Evolutionary conservation across 1,140 invertebrate genomes (phyloP), one percentile per base, ranked within the genome.

Genomic region (Drosophila ironensis): DNA sequence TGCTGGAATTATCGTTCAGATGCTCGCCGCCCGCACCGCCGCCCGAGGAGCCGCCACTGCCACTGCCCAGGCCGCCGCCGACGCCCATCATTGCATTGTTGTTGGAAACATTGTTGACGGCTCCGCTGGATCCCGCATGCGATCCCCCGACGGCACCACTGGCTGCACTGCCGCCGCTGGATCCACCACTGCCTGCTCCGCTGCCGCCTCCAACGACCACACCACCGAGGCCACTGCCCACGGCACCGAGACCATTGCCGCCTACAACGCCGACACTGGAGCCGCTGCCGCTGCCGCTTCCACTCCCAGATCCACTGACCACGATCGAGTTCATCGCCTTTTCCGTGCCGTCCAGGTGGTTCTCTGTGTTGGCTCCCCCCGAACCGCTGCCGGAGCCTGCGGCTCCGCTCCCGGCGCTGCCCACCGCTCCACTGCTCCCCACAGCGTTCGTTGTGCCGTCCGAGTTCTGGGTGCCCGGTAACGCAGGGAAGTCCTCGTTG

Each of bases 401-500:
- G 14, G 61, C 54, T 16, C 66, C 77, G 35, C 57, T 53, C 28
- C 69, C 68, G 48, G 33, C 33, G 33, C 33, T 16, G 7, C 33
- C 33, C 14, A 14, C 33, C 7, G 12, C 12, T 2, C 66, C 64
- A 40, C 48, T 20, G 28, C 52, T 72, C 33, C 82, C 74, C 51
- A 82, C 76, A 37, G 86, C 61, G 42, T 86, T 89, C 87, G 93
- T 93, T 77, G 93, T 93, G 68, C 92, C 91, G 51, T 90, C 89
- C 33, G 87, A 88, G 59, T 88, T 88, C 54, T 90, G 88, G 75
- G 92, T 95, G 90, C 94, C 94, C 57, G 94, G 98, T 91, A 99
- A 92, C 88, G 98, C 98, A 68, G 98, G 98, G 92, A 99, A 99
- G 91, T 99, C 98, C 92, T 99, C 98, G 71, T 95, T 97, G 74